These are phyloP conservation scores for Pseudomugil gertrudae DNA, from an alignment of 2,797 vertebrate species.

Conservation along the genomic window DNA sequence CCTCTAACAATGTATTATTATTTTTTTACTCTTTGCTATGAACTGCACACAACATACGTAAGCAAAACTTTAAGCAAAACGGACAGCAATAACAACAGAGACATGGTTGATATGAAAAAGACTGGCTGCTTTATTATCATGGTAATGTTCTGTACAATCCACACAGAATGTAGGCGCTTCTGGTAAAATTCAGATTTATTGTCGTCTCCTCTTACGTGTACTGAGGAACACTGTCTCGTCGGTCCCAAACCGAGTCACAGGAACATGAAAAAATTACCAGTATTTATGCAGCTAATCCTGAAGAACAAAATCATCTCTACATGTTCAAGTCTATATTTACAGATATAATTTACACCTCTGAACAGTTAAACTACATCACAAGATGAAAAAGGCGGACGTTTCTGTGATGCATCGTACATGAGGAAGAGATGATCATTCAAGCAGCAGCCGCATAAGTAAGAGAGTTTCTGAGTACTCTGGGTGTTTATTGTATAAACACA, in stretches of 20 bases:
- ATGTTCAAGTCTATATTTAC: constrained; percentile 67
- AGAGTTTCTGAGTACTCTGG: constrained; percentile 31
- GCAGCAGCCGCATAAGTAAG: constrained; percentile 27
- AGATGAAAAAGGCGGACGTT: constrained; percentile 23
- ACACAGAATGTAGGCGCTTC: constrained; percentile 74
- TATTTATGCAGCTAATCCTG: constrained; percentile 20
- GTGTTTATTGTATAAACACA: constrained; percentile 39
- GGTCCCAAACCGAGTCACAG: constrained; percentile 25
- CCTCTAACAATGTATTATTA: neutral
- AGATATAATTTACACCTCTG: constrained; percentile 58
- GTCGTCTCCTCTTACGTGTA: constrained; percentile 32
- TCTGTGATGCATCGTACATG: constrained; percentile 17
- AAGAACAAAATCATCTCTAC: constrained; percentile 18
- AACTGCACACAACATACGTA: too few species aligned
- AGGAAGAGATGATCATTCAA: constrained; percentile 16
- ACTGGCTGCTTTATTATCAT: constrained; percentile 74
- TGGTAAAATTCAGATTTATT: constrained; percentile 50
- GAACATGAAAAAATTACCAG: constrained; percentile 31
- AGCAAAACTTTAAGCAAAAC: neutral
- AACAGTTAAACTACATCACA: constrained; percentile 36
- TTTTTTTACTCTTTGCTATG: too few species aligned
- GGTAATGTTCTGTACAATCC: constrained; percentile 74
- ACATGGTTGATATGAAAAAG: constrained; percentile 60
- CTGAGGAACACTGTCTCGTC: constrained; percentile 68
- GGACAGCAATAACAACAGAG: neutral